A percentile compares a stretch with the other conserved stretches of the same genome.
Conservation (phyloP, 1,140 invertebrate species). For the Spodoptera frugiperda region DNA sequence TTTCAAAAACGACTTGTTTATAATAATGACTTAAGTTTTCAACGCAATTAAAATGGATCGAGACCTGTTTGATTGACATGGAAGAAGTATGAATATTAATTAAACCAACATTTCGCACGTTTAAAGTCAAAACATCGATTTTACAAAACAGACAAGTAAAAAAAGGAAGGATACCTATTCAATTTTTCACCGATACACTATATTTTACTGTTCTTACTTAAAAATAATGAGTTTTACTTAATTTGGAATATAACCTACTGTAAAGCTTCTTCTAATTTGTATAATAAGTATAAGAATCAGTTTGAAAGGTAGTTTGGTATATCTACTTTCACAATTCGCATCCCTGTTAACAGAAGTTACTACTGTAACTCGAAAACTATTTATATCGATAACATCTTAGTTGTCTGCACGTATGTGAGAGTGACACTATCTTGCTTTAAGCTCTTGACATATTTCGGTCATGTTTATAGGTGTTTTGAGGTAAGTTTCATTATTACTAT, state of each 20-base stretch:
- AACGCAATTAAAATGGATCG: conserved; percentile 9
- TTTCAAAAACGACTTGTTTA: not conserved
- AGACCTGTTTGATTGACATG: conserved; percentile 1
- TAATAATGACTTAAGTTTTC: not conserved
- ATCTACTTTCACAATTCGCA: conserved; percentile 66
- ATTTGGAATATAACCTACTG: not conserved
- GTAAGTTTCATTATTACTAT: not conserved
- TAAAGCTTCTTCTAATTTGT: conserved; percentile 5
- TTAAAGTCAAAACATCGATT: not conserved
- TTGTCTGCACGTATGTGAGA: conserved; percentile 18
- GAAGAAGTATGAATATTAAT: not conserved
- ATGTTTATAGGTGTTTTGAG: not conserved
- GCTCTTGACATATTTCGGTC: not conserved
- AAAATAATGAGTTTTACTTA: not conserved
- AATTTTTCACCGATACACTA: not conserved
- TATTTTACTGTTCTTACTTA: not conserved
- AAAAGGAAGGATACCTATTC: not conserved
- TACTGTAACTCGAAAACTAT: conserved; percentile 58
- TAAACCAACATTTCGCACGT: conserved; percentile 3
- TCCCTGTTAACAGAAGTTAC: conserved; percentile 54
- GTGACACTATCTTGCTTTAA: not conserved
- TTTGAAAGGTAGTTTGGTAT: not conserved
- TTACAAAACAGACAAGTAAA: not conserved
- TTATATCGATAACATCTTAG: conserved; percentile 26
- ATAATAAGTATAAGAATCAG: conserved; percentile 11